These are phyloP conservation scores for Zoanthus sociatus DNA, from an alignment of 92 coral and sea anemone genomes.

Conservation along the genomic window DNA sequence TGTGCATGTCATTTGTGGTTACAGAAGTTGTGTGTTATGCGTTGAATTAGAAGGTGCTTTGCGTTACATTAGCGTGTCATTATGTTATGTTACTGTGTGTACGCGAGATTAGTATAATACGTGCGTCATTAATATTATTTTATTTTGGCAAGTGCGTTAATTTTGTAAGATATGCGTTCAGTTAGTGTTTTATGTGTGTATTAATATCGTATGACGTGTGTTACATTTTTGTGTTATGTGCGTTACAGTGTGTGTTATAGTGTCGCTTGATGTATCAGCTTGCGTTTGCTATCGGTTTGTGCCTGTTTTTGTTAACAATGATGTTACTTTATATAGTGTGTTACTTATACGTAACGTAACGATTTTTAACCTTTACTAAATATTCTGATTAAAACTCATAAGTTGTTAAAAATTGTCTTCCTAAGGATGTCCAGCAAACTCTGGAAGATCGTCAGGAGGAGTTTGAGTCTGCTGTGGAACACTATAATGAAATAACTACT, in stretches of 20 bases:
- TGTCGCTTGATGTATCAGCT: no score
- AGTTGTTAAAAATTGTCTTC: not conserved
- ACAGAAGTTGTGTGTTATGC: not conserved
- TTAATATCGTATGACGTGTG: not conserved
- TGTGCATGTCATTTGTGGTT: not conserved
- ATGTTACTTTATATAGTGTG: no score
- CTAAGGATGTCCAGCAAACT: conserved; percentile 75
- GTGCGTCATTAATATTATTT: no score
- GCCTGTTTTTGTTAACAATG: no score
- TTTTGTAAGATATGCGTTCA: no score
- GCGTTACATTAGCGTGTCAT: not conserved
- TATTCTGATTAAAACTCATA: not conserved
- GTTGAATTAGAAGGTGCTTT: not conserved
- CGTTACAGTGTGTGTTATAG: no score
- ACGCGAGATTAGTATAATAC: no score
- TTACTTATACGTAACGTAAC: no score
- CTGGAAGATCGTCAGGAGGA: conserved; percentile 71
- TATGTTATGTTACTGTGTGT: not conserved
- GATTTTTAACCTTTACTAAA: not conserved
- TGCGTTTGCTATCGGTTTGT: no score
- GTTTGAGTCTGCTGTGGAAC: conserved; percentile 71
- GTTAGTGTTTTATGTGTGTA: no score
- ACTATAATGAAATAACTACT: conserved; percentile 71
- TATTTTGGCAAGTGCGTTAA: no score
- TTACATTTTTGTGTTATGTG: not conserved